These are phyloP conservation scores for Dynastes maya DNA, from an alignment of 2,888 invertebrate genomes.

Conservation along the genomic window DNA sequence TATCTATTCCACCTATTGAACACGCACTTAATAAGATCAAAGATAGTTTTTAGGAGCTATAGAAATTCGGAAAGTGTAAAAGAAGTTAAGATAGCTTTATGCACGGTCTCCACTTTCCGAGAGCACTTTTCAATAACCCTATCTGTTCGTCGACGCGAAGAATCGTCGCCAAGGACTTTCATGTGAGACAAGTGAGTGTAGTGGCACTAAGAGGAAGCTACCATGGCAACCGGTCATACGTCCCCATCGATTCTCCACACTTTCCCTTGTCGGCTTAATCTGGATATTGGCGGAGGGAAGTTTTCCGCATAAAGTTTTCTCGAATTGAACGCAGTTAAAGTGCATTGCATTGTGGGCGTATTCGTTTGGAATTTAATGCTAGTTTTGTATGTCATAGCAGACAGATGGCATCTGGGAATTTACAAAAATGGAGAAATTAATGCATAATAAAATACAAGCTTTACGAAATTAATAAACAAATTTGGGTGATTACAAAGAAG, in stretches of 20 bases:
- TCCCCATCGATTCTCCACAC: slow-evolving; percentile 44
- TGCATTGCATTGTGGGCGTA: neutral
- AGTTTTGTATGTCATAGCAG: neutral
- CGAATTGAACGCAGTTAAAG: slow-evolving; percentile 19
- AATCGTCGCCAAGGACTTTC: slow-evolving; percentile 30
- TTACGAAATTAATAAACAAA: too few species aligned
- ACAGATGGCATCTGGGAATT: too few species aligned
- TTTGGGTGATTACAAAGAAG: too few species aligned
- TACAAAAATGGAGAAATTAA: too few species aligned
- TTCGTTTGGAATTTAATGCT: neutral
- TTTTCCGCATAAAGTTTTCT: slow-evolving; percentile 25
- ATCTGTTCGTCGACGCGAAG: neutral
- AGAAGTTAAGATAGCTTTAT: too few species aligned
- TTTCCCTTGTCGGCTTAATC: slow-evolving; percentile 42
- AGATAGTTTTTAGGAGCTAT: too few species aligned
- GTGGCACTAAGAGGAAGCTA: slow-evolving; percentile 24
- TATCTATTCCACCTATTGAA: too few species aligned
- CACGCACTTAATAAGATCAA: too few species aligned
- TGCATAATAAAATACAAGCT: too few species aligned
- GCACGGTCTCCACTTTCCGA: too few species aligned
- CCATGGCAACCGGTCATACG: slow-evolving; percentile 45
- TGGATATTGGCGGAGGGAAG: slow-evolving; percentile 20
- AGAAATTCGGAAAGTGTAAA: too few species aligned
- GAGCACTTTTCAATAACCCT: neutral
- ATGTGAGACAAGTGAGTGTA: slow-evolving; percentile 22